Evolutionary conservation across 2,113 vertebrate genomes (phyloP), one percentile per base, ranked within the genome.

Genomic region (Dasyurus viverrinus): DNA sequence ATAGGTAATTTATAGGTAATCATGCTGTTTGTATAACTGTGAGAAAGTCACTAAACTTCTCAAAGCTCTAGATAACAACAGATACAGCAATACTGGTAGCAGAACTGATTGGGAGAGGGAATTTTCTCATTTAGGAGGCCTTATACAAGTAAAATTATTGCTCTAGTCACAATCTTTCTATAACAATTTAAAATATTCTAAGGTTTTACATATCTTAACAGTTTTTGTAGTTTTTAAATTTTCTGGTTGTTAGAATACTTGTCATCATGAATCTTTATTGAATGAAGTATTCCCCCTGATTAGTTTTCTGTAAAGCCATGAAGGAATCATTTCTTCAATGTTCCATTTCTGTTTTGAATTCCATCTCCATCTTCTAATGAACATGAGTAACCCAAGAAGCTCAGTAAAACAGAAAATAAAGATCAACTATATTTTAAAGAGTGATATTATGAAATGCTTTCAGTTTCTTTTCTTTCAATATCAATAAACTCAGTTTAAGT

Each of bases 321-420:
- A 95, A 19, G n/a, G 53, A 92, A n/a, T 95, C 89, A 95, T 97
- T 68, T 91, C 22, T 89, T 91, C 90, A 93, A 5, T 84, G 42
- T 10, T 24, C 47, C 90, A n/a, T 46, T 42, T 48, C 19, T 30
- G 5, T 46, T 94, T 2, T 5, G 30, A 24, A 23, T 10, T 1
- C 7, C 12, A 0, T 25, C 25, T 50, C 55, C 54, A 14, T 92
- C 26, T 76, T 94, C 91, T 47, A 76, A 50, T 54, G 14, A 53
- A 68, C 84, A 90, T 6, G 16, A 91, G 42, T n/a, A n/a, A 12
- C 93, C 25, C 42, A 76, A 27, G 93, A 90, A 97, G 16, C 57
- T 95, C 91, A 97, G 25, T 89, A 60, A 97, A 90, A 93, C 93
- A 96, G 93, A 94, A 96, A 92, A 94, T 27, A 94, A 89, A 95